These are phyloP conservation scores for Dallia pectoralis DNA, from an alignment of 2,797 vertebrate genomes.

Conservation along the genomic window DNA sequence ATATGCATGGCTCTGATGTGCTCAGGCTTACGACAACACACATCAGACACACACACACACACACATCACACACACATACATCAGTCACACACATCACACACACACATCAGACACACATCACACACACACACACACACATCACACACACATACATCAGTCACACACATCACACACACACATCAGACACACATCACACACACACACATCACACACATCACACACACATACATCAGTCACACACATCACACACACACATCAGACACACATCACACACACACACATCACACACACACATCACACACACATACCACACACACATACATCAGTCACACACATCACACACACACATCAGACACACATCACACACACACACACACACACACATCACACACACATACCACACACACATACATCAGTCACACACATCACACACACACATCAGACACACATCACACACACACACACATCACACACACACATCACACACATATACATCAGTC, in stretches of 20 bases:
- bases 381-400: background rate
- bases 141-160: too few relatives aligned
- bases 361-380: too few relatives aligned
- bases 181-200: background rate
- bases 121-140: background rate
- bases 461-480: background rate
- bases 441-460: background rate
- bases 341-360: background rate
- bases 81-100: too few relatives aligned
- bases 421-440: background rate
- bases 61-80: too few relatives aligned
- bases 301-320: background rate
- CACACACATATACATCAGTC: background rate
- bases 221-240: background rate
- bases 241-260: background rate
- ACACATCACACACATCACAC: background rate
- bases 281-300: background rate
- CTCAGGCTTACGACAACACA: background rate
- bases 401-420: background rate
- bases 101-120: background rate
- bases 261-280: background rate
- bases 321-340: background rate
- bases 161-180: background rate
- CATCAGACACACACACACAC: too few relatives aligned
- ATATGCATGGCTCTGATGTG: background rate